A percentile compares a stretch with the other conserved stretches of the same genome.
These are phyloP conservation scores for Metacarcinus magister DNA, from an alignment of 2,888 invertebrate genomes.

Conservation along the genomic window DNA sequence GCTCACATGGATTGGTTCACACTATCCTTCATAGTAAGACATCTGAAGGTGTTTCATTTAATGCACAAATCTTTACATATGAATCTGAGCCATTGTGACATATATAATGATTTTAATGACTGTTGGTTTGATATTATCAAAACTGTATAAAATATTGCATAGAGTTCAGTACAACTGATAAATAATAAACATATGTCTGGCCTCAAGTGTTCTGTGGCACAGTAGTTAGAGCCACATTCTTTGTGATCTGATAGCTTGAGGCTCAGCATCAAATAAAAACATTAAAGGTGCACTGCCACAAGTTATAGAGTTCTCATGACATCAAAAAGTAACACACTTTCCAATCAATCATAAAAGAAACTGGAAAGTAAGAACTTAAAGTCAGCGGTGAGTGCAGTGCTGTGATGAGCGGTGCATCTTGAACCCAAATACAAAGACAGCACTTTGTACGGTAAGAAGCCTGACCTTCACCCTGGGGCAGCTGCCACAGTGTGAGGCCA, in stretches of 20 bases:
- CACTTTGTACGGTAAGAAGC: constrained; percentile 78
- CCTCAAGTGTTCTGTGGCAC: background rate
- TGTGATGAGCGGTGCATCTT: constrained; percentile 70
- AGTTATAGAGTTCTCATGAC: constrained; percentile 3
- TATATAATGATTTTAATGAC: background rate
- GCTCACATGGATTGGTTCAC: background rate
- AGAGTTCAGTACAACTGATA: background rate
- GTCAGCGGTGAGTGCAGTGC: constrained; percentile 56
- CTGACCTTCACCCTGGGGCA: background rate
- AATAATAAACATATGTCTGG: background rate
- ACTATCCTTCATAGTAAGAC: background rate
- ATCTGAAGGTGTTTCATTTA: background rate
- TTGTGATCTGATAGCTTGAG: background rate
- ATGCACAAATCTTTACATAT: background rate
- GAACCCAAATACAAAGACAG: constrained; percentile 75
- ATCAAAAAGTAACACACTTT: constrained; percentile 64
- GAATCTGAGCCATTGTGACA: background rate
- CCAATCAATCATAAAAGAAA: constrained; percentile 46
- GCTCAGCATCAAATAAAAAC: background rate
- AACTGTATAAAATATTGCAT: constrained; percentile 33
- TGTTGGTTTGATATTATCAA: background rate
- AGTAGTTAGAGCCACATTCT: background rate
- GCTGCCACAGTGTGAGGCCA: background rate
- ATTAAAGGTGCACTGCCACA: background rate
- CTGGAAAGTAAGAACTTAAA: constrained; percentile 69